These are phyloP conservation scores for Antechinus stuartii DNA, from an alignment of 2,113 vertebrate species.

Conservation along the genomic window DNA sequence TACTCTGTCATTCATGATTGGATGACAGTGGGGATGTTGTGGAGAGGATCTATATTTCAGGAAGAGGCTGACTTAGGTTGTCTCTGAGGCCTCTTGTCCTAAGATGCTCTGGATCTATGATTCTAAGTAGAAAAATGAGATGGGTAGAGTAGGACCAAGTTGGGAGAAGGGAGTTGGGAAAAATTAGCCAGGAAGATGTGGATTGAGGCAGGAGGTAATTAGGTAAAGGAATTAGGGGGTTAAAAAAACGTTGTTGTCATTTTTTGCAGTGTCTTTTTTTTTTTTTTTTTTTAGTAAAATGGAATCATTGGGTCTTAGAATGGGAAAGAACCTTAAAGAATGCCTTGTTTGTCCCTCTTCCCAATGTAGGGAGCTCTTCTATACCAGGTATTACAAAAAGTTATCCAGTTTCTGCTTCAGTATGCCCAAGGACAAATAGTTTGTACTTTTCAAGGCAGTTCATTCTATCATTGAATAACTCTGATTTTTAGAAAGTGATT, in stretches of 20 bases:
- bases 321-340: not conserved
- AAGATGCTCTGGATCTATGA: not conserved
- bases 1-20: not conserved
- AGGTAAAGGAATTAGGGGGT: not conserved
- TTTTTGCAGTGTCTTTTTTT: not conserved
- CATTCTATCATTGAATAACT: not conserved
- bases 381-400: not conserved
- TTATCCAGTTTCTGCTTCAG: not conserved
- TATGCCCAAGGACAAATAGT: not conserved
- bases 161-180: not conserved
- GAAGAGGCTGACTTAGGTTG: not conserved
- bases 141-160: not conserved
- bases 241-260: not conserved
- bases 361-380: not conserved
- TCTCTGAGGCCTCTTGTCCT: not conserved
- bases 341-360: not conserved
- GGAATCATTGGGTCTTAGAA: not conserved
- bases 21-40: not conserved
- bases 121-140: not conserved
- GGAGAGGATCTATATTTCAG: not conserved
- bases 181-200: not conserved
- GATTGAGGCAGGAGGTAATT: not conserved
- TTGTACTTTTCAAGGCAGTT: not conserved
- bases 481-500: not conserved
- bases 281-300: not conserved